A percentile compares a stretch with the other conserved stretches of the same genome.
Evolutionary conservation across 2,797 vertebrate species (phyloP).

Genomic region (Gallinago nigripennis): DNA sequence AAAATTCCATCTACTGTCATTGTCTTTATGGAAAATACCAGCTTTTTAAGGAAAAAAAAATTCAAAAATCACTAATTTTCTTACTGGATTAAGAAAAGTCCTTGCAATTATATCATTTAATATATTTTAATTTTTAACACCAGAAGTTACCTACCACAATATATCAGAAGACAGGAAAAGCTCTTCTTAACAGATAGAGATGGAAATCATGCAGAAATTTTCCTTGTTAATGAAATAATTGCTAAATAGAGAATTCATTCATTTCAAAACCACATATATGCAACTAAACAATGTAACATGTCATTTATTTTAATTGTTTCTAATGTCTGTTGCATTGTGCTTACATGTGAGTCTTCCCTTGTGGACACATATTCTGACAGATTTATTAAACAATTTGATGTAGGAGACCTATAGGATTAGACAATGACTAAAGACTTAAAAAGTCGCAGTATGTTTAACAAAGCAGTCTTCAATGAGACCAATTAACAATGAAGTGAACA

Average conservation of each 20-base stretch:
- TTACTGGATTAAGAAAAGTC: neutral
- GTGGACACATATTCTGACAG: neutral
- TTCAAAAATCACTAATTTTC: neutral
- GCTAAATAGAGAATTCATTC: neutral
- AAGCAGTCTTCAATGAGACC: neutral
- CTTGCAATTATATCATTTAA: neutral
- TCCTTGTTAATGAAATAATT: neutral
- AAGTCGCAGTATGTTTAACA: neutral
- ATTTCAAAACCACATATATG: neutral
- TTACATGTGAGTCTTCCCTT: neutral
- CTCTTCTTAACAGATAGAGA: neutral
- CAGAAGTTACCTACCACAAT: neutral
- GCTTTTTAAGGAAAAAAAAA: neutral
- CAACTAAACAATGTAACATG: neutral
- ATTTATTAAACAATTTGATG: constrained; percentile 1
- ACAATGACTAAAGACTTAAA: neutral
- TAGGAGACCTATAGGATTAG: neutral
- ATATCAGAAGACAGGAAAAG: neutral
- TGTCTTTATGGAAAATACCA: neutral
- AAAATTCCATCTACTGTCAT: neutral
- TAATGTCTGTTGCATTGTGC: neutral
- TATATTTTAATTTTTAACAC: neutral
- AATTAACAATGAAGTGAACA: neutral
- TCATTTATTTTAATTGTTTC: neutral
- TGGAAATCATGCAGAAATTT: neutral